Evolutionary conservation across 2,113 vertebrate species (phyloP).

Genomic region (Prochilodus magdalenae): DNA sequence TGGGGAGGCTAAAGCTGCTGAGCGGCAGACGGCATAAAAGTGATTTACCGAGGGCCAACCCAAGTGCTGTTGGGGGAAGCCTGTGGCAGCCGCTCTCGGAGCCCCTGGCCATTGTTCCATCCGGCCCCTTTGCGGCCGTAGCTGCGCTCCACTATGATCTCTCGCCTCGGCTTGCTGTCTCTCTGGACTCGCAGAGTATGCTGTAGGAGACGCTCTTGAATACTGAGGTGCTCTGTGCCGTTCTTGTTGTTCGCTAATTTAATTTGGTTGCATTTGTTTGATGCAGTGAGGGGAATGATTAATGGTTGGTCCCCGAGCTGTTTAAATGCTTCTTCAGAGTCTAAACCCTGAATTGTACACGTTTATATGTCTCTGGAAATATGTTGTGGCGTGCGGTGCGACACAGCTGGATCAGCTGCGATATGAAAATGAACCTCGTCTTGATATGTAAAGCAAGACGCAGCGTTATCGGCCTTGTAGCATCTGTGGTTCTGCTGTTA

Average conservation of each 20-base stretch:
- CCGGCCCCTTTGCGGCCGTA: conserved; percentile 70
- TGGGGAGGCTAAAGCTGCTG: conserved; percentile 73
- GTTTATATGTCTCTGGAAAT: not conserved
- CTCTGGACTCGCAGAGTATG: not conserved
- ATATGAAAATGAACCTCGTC: not conserved
- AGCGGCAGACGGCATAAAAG: conserved; percentile 73
- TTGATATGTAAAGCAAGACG: too few relatives aligned
- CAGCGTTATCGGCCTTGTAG: not conserved
- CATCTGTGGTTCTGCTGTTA: too few relatives aligned
- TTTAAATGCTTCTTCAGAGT: not conserved
- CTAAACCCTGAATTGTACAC: not conserved
- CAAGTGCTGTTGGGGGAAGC: conserved; percentile 69
- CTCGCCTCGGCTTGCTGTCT: conserved; percentile 38
- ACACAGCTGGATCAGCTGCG: not conserved
- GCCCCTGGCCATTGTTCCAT: conserved; percentile 70
- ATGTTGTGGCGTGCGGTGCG: not conserved
- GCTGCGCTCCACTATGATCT: conserved; percentile 62
- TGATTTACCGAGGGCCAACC: conserved; percentile 78
- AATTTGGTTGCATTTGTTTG: not conserved
- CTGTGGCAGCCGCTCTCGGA: conserved; percentile 69
- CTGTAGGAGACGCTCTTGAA: not conserved
- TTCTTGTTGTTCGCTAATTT: not conserved
- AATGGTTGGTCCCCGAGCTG: not conserved
- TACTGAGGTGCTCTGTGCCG: not conserved
- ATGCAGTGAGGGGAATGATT: not conserved